Conservation (phyloP, 2,888 invertebrate genomes). For the Cyaniris semiargus region DNA sequence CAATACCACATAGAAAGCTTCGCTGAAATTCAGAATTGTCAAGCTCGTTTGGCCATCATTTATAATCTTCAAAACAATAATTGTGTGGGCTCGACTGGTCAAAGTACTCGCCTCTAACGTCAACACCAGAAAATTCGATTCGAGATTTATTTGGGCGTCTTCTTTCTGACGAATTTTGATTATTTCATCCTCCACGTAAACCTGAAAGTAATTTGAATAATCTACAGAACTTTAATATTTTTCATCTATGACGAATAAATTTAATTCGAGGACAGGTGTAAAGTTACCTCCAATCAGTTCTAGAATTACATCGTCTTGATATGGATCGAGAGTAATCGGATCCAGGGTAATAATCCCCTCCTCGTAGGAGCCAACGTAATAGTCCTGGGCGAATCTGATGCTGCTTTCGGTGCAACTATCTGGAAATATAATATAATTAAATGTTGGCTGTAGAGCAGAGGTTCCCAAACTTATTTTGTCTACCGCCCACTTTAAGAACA, state of each 20-base stretch:
- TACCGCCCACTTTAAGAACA: too few relatives aligned
- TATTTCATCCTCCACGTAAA: slow-evolving; percentile 40
- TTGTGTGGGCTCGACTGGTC: slow-evolving; percentile 38
- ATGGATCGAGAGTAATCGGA: slow-evolving; percentile 43
- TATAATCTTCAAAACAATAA: slow-evolving; percentile 36
- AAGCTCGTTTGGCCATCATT: not conserved
- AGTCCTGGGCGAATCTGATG: slow-evolving; percentile 36
- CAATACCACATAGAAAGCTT: slow-evolving; percentile 38
- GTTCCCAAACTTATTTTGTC: too few relatives aligned
- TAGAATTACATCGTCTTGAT: slow-evolving; percentile 41
- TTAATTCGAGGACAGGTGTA: slow-evolving; percentile 30
- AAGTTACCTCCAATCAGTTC: slow-evolving; percentile 46
- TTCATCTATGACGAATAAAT: slow-evolving; percentile 24
- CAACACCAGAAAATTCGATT: slow-evolving; percentile 45
- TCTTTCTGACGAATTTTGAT: slow-evolving; percentile 41
- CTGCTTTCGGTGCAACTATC: not conserved
- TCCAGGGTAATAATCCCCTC: slow-evolving; percentile 40
- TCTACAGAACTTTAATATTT: slow-evolving; percentile 47
- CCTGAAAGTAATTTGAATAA: slow-evolving; percentile 46
- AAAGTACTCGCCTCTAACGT: slow-evolving; percentile 42
- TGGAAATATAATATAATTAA: slow-evolving; percentile 6
- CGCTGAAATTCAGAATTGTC: slow-evolving; percentile 33
- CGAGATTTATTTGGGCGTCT: slow-evolving; percentile 41
- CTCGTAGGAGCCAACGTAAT: slow-evolving; percentile 46
- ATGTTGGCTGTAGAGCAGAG: too few relatives aligned